Percentiles rank a stretch among this genome's conserved stretches.
Conservation (phyloP, 2,113 vertebrate species). For the Haemorhous mexicanus region DNA sequence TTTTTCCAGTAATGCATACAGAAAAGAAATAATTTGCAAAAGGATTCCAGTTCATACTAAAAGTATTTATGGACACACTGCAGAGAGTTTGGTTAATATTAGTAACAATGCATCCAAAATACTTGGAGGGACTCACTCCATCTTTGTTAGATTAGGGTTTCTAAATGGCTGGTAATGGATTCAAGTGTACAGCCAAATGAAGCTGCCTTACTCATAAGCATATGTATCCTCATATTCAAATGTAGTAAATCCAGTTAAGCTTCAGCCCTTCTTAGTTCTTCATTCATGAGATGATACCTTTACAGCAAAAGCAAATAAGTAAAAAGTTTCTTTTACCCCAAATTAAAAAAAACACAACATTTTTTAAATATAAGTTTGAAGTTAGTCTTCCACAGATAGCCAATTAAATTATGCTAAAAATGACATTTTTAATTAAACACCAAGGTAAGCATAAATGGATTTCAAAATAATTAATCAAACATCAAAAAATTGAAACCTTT, state of each 20-base stretch:
- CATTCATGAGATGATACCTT: constrained; percentile 75
- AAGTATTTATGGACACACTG: constrained; percentile 39
- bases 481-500: constrained; percentile 85
- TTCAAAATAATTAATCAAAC: constrained; percentile 98
- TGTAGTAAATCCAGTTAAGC: constrained; percentile 71
- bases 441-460: constrained; percentile 96
- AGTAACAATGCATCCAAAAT: constrained; percentile 54
- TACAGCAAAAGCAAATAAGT: constrained; percentile 77
- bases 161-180: constrained; percentile 66
- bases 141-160: constrained; percentile 69
- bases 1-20: constrained; percentile 8
- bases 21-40: constrained; percentile 23
- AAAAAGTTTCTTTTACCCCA: constrained; percentile 79
- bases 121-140: constrained; percentile 55
- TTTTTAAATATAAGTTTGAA: constrained; percentile 80
- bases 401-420: constrained; percentile 98
- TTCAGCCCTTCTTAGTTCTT: constrained; percentile 63
- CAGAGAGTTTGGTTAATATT: constrained; percentile 63
- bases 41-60: background rate
- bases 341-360: constrained; percentile 51
- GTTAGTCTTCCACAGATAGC: constrained; percentile 89
- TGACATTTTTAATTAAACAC: constrained; percentile 99
- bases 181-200: constrained; percentile 68
- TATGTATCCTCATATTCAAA: constrained; percentile 73
- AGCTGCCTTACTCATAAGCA: constrained; percentile 67